Evolutionary conservation across 2,113 vertebrate genomes (phyloP).

Genomic region (Cyanocitta stelleri): DNA sequence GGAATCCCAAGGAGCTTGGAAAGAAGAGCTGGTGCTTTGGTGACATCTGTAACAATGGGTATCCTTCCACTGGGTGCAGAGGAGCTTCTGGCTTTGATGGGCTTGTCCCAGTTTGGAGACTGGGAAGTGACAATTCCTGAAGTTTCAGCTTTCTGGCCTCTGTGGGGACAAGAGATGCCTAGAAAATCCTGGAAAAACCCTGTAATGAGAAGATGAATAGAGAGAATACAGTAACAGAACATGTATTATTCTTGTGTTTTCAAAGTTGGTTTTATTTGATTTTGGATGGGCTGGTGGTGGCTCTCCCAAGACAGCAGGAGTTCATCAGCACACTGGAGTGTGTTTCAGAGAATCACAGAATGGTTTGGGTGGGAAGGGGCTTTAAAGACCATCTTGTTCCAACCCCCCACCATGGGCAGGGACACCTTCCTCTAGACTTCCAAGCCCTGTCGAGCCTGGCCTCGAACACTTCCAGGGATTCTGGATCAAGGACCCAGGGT

Average conservation of each 20-base stretch:
- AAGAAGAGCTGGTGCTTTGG: background rate
- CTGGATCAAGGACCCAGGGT: background rate
- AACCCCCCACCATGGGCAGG: background rate
- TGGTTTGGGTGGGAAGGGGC: too few species aligned
- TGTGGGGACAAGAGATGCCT: background rate
- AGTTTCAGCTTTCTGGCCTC: background rate
- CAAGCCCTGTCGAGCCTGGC: background rate
- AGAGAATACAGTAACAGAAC: background rate
- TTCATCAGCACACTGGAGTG: background rate
- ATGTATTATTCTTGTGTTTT: background rate
- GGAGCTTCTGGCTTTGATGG: background rate
- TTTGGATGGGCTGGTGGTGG: background rate
- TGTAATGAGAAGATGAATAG: background rate
- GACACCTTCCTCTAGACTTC: background rate
- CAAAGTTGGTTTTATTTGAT: background rate
- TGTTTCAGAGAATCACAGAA: background rate
- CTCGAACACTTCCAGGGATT: background rate
- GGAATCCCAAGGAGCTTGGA: background rate
- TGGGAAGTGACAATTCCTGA: background rate
- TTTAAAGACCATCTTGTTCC: background rate
- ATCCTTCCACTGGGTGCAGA: background rate
- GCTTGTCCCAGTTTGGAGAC: background rate
- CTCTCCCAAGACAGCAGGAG: background rate
- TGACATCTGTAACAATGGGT: fast-evolving
- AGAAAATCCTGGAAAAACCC: background rate